Evolutionary conservation across 2,888 invertebrate genomes (phyloP), one percentile per base, ranked within the genome.

Genomic region (Synergus laeviventris): DNA sequence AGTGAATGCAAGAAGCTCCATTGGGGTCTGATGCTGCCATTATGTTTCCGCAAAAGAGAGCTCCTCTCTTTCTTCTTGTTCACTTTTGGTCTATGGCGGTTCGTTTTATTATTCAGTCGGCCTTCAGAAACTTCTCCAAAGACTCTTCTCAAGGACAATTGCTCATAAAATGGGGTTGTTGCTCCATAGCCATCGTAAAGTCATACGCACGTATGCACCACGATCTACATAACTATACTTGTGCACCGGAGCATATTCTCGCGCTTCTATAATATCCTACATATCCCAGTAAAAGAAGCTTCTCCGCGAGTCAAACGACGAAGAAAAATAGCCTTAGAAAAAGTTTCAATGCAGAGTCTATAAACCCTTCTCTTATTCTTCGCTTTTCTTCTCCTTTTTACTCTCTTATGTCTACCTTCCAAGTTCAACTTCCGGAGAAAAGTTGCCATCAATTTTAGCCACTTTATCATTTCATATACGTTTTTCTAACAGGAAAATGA

Each of bases 161-260:
- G 45, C 70, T 70, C 49, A 70, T 45, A 70, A 70, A 70, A 70
- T 70, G 70, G 70, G 70, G 70, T 70, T 70, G 70, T 49, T 70
- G 49, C 49, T 49, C 36, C 49, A 70, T 31, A 31, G 36, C 70
- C 70, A 70, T 42, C 49, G 70, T 45, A 16, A 64, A 70, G 70
- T 62, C 62, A 38, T 62, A 62, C 18, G 36, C 62, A 62, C 36
- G 62, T 62, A 62, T 62, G 62, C n/a, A 62, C n/a, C 38, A 38
- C 38, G n/a, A 62, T 62, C 62, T 62, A 16, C 18, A 62, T 38
- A 38, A 39, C 38, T 62, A 24, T 59, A 24, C 21, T 21, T 59
- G 7, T 59, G 59, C 59, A 59, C 24, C 12, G 7, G 24, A 59
- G 24, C 18, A 59, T 24, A 59, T 59, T 59, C 59, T 59, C 18